Conservation (phyloP, 2,888 invertebrate species). For the Cybosia mesomella region DNA sequence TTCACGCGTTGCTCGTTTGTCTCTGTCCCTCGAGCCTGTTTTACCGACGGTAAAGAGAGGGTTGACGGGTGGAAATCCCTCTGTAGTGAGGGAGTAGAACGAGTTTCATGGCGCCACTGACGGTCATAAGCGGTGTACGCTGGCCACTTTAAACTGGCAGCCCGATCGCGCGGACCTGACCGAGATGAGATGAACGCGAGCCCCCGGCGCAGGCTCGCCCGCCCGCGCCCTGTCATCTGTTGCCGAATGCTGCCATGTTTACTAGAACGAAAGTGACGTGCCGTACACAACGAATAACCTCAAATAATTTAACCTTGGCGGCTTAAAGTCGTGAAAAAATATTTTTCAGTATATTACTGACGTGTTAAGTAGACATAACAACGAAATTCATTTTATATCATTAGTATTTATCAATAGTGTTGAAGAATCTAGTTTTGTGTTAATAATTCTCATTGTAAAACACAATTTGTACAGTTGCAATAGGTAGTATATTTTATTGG, state of each 20-base stretch:
- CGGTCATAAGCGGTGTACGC: slow-evolving; percentile 50
- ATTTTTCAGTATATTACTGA: slow-evolving; percentile 50
- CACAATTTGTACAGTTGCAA: slow-evolving; percentile 31
- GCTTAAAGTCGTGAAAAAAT: slow-evolving; percentile 62
- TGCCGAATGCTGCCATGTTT: slow-evolving; percentile 85
- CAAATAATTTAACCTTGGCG: slow-evolving; percentile 70
- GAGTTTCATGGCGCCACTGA: slow-evolving; percentile 73
- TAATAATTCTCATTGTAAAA: slow-evolving; percentile 32
- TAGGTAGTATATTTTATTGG: slow-evolving; percentile 43
- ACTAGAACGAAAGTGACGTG: slow-evolving; percentile 82
- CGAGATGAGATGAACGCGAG: slow-evolving; percentile 79
- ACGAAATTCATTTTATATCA: slow-evolving; percentile 66
- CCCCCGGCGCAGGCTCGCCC: slow-evolving; percentile 79
- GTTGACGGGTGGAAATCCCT: slow-evolving; percentile 59
- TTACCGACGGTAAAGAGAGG: slow-evolving; percentile 75
- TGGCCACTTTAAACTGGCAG: slow-evolving; percentile 68
- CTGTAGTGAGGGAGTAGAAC: slow-evolving; percentile 57
- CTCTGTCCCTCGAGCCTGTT: slow-evolving; percentile 73
- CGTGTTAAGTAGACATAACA: slow-evolving; percentile 63
- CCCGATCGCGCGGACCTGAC: slow-evolving; percentile 65
- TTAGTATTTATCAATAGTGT: slow-evolving; percentile 35
- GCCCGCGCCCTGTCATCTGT: slow-evolving; percentile 85
- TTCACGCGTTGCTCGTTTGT: slow-evolving; percentile 69
- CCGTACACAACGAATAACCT: slow-evolving; percentile 85
- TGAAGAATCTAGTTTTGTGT: slow-evolving; percentile 43